Evolutionary conservation across 2,113 vertebrate genomes (phyloP), one percentile per base, ranked within the genome.

Genomic region (Tachysurus vachellii): DNA sequence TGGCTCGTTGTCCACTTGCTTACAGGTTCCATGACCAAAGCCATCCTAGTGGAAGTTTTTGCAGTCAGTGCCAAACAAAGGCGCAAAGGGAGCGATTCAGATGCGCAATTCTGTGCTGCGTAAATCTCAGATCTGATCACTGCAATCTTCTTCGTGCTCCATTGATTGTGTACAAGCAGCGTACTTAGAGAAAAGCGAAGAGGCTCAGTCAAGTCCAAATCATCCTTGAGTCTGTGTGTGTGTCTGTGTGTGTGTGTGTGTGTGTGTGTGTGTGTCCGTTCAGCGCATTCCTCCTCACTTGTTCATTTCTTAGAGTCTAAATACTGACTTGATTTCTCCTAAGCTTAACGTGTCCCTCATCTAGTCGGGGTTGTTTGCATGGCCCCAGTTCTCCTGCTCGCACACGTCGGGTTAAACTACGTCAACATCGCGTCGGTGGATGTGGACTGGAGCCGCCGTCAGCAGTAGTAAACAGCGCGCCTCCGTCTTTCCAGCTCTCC

Each of bases 1-100:
- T 95, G 95, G 88, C 90, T 89, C 75, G 94, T 94, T 92, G 94
- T 95, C 95, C 95, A 96, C 94, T 95, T 96, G 93, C 95, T 96
- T 75, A 96, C 95, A 53, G 95, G 95, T 92, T 96, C 95, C 95
- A 96, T 96, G 64, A 95, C 93, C 91, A 96, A 90, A 87, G 95
- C 95, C 95, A 96, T 96, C 85, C 54, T 85, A 26, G 90, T 59
- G 93, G 92, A 95, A 95, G 93, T 96, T 95, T 94, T 91, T 90
- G 89, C 90, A 85, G 76, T 87, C 92, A 88, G 84, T 91, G 91
- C 82, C 83, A 89, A 89, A 93, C 93, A 93, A 94, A 94, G 93
- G 91, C 89, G 84, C 88, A 88, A 86, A 70, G 21, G 81, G 87
- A 88, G 84, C 79, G 76, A 83, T 53, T 42, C 83, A 80, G 77